Conservation (phyloP, 1,140 invertebrate species). For the Halyomorpha halys region DNA sequence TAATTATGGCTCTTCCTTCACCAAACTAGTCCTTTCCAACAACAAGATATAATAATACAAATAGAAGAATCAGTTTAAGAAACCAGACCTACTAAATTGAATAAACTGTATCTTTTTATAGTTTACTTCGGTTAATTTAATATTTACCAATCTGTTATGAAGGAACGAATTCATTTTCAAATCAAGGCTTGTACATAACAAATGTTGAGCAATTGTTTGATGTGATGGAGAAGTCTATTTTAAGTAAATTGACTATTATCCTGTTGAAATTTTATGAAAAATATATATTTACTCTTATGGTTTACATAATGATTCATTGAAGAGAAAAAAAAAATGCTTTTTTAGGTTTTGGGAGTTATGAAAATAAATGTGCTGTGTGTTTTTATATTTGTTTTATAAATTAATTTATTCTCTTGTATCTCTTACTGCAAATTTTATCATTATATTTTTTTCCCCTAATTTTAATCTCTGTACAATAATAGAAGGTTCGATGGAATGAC, state of each 20-base stretch:
- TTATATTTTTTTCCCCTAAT: neutral
- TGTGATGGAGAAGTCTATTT: constrained; percentile 13
- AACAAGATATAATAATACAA: too few relatives aligned
- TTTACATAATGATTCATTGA: too few relatives aligned
- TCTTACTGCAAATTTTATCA: constrained; percentile 4
- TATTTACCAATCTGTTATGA: too few relatives aligned
- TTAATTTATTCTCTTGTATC: constrained; percentile 10
- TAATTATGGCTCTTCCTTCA: too few relatives aligned
- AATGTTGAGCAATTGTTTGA: neutral
- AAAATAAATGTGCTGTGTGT: constrained; percentile 4
- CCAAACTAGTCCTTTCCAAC: too few relatives aligned
- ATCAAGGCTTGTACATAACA: neutral
- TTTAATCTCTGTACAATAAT: constrained; percentile 7
- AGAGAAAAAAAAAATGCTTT: neutral
- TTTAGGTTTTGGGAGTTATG: constrained; percentile 4
- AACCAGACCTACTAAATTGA: too few relatives aligned
- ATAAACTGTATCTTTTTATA: too few relatives aligned
- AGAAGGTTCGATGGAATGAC: constrained; percentile 8
- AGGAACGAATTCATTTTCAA: neutral
- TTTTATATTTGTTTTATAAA: constrained; percentile 18
- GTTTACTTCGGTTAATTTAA: too few relatives aligned
- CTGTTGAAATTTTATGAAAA: constrained; percentile 10
- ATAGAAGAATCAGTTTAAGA: too few relatives aligned
- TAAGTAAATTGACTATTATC: constrained; percentile 4
- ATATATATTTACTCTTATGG: constrained; percentile 1